Conservation (phyloP, 2,888 invertebrate genomes). For the Halictus quadricinctus region DNA sequence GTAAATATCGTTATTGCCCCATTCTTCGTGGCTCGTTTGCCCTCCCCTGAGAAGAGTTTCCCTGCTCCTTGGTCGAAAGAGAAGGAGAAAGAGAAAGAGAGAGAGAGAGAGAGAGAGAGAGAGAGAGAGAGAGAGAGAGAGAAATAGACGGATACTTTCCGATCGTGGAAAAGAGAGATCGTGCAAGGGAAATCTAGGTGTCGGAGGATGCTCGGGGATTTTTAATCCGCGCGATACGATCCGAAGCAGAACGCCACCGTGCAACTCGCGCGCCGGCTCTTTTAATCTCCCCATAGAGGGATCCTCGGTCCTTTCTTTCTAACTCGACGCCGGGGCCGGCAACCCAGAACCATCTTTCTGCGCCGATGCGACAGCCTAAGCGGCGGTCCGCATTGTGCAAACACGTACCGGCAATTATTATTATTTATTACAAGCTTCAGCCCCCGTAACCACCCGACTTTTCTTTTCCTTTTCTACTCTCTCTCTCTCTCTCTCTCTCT, state of each 20-base stretch:
- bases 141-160: neutral
- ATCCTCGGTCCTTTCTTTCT: conserved; percentile 35
- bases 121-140: neutral
- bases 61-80: neutral
- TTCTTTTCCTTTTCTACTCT: conserved; percentile 59
- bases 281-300: conserved; percentile 64
- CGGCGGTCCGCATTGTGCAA: conserved; percentile 77
- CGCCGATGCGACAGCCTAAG: conserved; percentile 70
- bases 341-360: conserved; percentile 26
- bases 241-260: conserved; percentile 20
- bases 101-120: neutral
- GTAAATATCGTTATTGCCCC: conserved; percentile 23
- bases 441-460: conserved; percentile 69
- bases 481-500: conserved; percentile 2
- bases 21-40: conserved; percentile 38
- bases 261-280: conserved; percentile 31
- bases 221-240: conserved; percentile 38
- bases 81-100: neutral
- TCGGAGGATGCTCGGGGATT: conserved; percentile 6
- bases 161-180: neutral
- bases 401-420: conserved; percentile 81
- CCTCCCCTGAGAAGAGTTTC: neutral
- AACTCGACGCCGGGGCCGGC: conserved; percentile 15
- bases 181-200: conserved; percentile 17
- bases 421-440: conserved; percentile 79